phyloP scores from a whole-genome alignment of 2,888 invertebrate genomes.

The Lampropteryx suffumata region DNA sequence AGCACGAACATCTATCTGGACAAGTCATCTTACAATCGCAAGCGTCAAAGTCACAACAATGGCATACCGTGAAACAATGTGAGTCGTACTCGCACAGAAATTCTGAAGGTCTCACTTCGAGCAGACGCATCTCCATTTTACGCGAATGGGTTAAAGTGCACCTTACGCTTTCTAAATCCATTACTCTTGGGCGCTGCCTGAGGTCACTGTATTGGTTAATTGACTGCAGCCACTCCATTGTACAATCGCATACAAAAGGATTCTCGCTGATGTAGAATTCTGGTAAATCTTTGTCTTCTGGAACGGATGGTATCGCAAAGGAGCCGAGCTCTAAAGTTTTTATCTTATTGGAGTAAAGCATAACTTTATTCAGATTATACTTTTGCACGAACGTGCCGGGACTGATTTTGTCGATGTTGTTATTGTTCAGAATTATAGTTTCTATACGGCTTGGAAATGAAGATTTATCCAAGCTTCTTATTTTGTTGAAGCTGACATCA shows the following conservation, averaged over 20 bases:
- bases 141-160: constrained; percentile 89
- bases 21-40: constrained; percentile 97
- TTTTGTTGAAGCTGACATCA: constrained; percentile 88
- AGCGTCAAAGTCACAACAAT: constrained; percentile 95
- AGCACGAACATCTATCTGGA: constrained; percentile 93
- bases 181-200: constrained; percentile 89
- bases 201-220: constrained; percentile 89
- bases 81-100: constrained; percentile 92
- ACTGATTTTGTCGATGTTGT: constrained; percentile 86
- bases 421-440: constrained; percentile 88
- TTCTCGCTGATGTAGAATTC: constrained; percentile 92
- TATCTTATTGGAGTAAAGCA: constrained; percentile 89
- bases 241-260: constrained; percentile 93
- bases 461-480: constrained; percentile 86
- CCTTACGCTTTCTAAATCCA: constrained; percentile 90
- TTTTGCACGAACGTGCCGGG: constrained; percentile 88
- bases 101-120: constrained; percentile 88
- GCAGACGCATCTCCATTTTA: constrained; percentile 84
- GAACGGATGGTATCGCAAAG: constrained; percentile 85
- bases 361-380: constrained; percentile 88
- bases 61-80: constrained; percentile 93
- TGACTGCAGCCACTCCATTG: constrained; percentile 93
- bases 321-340: constrained; percentile 88
- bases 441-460: constrained; percentile 89
- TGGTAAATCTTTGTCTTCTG: constrained; percentile 87